Conservation (phyloP, 53 echinoderm and acorn worm genomes). For the Holothuria scabra region DNA sequence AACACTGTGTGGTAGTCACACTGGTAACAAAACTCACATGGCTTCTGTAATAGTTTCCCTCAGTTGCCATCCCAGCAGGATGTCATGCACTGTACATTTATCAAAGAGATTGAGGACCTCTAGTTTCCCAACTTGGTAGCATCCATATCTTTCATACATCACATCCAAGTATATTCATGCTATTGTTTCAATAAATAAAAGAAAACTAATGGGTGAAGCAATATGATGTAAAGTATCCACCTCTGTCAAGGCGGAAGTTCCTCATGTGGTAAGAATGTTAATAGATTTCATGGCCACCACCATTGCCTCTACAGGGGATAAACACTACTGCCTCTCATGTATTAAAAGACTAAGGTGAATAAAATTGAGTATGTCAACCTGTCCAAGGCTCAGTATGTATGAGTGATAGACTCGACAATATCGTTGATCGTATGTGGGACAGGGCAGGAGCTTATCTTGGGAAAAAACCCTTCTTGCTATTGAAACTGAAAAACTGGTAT, state of each 20-base stretch:
- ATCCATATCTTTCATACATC: not conserved
- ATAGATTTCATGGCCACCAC: not conserved
- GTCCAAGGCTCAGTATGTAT: not conserved
- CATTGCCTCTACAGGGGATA: not conserved
- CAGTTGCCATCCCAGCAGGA: conserved; percentile 27
- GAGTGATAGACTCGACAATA: not conserved
- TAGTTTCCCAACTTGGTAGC: not conserved
- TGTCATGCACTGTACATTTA: conserved; percentile 20
- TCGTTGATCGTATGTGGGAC: no score
- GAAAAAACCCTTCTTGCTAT: no score
- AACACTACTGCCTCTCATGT: conserved; percentile 1
- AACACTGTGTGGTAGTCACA: conserved; percentile 1
- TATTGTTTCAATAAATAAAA: not conserved
- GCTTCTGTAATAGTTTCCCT: conserved; percentile 4
- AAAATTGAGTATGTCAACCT: conserved; percentile 10
- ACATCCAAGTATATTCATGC: not conserved
- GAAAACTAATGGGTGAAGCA: not conserved
- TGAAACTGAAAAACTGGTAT: no score
- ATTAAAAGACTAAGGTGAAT: not conserved
- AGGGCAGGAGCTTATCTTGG: no score
- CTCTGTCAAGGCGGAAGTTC: no score
- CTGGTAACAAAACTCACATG: not conserved
- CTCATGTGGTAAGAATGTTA: no score
- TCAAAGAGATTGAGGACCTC: not conserved
- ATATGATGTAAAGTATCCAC: no score